A percentile compares a stretch with the other conserved stretches of the same genome.
phyloP scores from a whole-genome alignment of 2,797 vertebrate species.

The Diceros bicornis region DNA sequence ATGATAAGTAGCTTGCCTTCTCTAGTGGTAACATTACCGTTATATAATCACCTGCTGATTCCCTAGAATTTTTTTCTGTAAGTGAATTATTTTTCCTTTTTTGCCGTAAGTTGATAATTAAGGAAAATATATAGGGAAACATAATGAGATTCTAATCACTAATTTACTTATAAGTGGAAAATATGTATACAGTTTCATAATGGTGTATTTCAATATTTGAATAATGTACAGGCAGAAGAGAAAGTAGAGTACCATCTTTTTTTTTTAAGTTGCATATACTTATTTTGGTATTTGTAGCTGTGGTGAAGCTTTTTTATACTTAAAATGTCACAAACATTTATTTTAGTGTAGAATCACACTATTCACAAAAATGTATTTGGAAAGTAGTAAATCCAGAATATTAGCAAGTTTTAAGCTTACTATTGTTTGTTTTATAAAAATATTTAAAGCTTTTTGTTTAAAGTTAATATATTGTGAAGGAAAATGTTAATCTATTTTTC shows the following conservation, averaged over 20 bases:
- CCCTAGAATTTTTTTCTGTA: constrained; percentile 41
- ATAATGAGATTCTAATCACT: constrained; percentile 13
- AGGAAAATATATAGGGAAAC: constrained; percentile 47
- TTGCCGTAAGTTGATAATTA: constrained; percentile 49
- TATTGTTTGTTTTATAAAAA: constrained; percentile 61
- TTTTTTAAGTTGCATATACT: neutral
- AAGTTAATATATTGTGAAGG: constrained; percentile 32
- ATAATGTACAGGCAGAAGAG: constrained; percentile 20
- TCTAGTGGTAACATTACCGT: neutral
- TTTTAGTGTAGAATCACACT: constrained; percentile 48
- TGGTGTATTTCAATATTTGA: constrained; percentile 48
- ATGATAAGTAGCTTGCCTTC: neutral
- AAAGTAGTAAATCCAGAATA: constrained; percentile 65
- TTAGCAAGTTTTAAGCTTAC: constrained; percentile 61
- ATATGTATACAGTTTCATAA: neutral
- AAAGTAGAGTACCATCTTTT: neutral
- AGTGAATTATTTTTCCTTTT: constrained; percentile 32
- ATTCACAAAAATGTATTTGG: constrained; percentile 49
- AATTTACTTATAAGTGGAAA: constrained; percentile 52
- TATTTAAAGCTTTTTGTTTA: constrained; percentile 56
- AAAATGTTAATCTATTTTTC: constrained; percentile 72
- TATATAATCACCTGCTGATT: constrained; percentile 7
- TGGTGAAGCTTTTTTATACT: neutral
- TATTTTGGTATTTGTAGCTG: constrained; percentile 35
- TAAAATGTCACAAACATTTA: constrained; percentile 45